These are phyloP conservation scores for Malurus alboscapulatus DNA, from an alignment of 2,113 vertebrate species.

Conservation along the genomic window DNA sequence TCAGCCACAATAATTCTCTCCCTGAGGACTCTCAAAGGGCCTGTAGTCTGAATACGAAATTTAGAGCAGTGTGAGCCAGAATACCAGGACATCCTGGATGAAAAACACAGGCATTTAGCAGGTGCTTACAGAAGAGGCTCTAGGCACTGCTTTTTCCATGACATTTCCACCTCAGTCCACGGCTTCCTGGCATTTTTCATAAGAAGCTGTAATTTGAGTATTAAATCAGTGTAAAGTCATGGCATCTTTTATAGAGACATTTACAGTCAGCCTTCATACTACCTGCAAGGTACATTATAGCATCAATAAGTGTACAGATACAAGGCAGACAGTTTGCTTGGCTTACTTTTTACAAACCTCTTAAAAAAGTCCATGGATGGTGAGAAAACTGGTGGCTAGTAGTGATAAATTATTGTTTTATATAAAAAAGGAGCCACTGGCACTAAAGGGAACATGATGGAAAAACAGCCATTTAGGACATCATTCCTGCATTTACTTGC, in stretches of 20 bases:
- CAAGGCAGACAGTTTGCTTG: not conserved
- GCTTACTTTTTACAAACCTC: not conserved
- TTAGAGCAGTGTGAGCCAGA: not conserved
- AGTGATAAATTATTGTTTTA: not conserved
- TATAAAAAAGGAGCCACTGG: not conserved
- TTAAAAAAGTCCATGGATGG: not conserved
- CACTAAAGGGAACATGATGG: not conserved
- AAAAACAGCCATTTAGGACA: not conserved
- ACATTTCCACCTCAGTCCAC: not conserved
- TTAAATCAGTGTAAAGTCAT: not conserved
- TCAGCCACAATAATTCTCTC: not conserved
- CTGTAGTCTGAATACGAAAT: not conserved
- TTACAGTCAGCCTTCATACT: not conserved
- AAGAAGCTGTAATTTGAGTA: not conserved
- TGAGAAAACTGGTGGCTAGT: not conserved
- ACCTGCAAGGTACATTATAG: not conserved
- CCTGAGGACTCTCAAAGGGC: not conserved
- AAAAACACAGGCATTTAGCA: not conserved
- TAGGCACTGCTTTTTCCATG: not conserved
- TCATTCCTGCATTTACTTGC: not conserved
- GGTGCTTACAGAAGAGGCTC: not conserved
- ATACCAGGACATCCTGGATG: not conserved
- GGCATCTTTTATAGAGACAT: not conserved
- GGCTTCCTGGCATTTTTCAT: not conserved
- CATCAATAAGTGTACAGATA: not conserved